phyloP scores from a whole-genome alignment of 2,888 invertebrate species.

The Bruchidius siliquastri region DNA sequence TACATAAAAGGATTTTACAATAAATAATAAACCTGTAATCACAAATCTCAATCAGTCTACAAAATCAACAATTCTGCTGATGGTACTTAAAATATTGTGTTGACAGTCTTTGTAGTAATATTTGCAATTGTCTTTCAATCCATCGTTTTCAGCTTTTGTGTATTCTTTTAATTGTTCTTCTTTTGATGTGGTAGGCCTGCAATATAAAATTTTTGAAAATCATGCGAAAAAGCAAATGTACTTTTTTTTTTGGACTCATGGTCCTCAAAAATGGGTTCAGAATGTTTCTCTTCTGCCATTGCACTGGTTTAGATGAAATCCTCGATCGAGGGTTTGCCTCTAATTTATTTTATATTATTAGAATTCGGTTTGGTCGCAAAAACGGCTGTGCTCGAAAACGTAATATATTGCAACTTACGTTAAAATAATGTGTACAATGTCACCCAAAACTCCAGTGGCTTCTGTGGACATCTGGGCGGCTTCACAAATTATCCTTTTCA shows the following conservation, averaged over 20 bases:
- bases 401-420: constrained; percentile 25
- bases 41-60: neutral
- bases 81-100: constrained; percentile 53
- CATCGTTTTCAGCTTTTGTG: constrained; percentile 28
- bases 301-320: too few species aligned
- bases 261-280: too few species aligned
- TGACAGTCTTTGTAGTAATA: constrained; percentile 51
- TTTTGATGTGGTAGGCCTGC: constrained; percentile 63
- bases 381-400: too few species aligned
- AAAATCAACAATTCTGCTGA: constrained; percentile 31
- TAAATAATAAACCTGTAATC: too few species aligned
- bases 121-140: constrained; percentile 46
- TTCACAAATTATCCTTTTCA: constrained; percentile 71
- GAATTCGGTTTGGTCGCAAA: too few species aligned
- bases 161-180: constrained; percentile 26
- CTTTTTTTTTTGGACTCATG: too few species aligned
- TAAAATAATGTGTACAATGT: constrained; percentile 32
- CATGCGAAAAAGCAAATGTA: too few species aligned
- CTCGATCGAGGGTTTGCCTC: too few species aligned
- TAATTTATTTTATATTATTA: too few species aligned
- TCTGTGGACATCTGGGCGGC: constrained; percentile 45
- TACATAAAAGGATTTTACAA: too few species aligned
- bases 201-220: constrained; percentile 2
- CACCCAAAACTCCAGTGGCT: constrained; percentile 33
- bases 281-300: too few species aligned